Conservation (phyloP, 2,113 vertebrate species). For the Sapajus apella region DNA sequence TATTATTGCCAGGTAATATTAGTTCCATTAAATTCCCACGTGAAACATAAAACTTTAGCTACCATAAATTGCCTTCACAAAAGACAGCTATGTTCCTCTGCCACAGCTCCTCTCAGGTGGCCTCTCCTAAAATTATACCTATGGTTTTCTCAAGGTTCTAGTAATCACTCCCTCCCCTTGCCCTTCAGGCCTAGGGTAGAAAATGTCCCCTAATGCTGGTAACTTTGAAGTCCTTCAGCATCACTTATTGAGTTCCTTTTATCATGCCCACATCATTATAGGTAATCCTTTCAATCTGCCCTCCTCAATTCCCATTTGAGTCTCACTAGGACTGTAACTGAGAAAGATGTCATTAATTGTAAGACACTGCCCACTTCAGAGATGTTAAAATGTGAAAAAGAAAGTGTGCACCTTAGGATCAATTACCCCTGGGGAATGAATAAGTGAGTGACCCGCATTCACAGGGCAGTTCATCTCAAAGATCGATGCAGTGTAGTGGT, state of each 20-base stretch:
- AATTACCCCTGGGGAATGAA: not conserved
- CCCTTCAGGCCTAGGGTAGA: not conserved
- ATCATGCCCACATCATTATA: not conserved
- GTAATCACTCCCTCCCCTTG: not conserved
- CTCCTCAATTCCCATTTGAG: not conserved
- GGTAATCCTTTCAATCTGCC: not conserved
- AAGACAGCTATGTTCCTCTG: not conserved
- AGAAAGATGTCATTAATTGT: conserved; percentile 5
- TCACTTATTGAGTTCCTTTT: not conserved
- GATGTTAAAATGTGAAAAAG: not conserved
- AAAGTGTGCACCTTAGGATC: not conserved
- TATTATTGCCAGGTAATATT: not conserved
- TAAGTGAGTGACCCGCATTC: not conserved
- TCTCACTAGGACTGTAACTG: not conserved
- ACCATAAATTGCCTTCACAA: not conserved
- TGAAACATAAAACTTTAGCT: not conserved
- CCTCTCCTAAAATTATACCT: not conserved
- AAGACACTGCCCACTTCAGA: not conserved
- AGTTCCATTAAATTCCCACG: not conserved
- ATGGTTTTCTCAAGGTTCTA: not conserved
- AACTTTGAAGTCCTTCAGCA: not conserved
- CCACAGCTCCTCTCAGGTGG: not conserved
- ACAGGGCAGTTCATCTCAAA: not conserved
- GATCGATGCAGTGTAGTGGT: not conserved
- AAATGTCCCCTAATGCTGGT: not conserved